Evolutionary conservation across 37 sponge, comb jelly and placozoan species (phyloP), one percentile per base, ranked within the genome.

Genomic region (Agelas oroides): DNA sequence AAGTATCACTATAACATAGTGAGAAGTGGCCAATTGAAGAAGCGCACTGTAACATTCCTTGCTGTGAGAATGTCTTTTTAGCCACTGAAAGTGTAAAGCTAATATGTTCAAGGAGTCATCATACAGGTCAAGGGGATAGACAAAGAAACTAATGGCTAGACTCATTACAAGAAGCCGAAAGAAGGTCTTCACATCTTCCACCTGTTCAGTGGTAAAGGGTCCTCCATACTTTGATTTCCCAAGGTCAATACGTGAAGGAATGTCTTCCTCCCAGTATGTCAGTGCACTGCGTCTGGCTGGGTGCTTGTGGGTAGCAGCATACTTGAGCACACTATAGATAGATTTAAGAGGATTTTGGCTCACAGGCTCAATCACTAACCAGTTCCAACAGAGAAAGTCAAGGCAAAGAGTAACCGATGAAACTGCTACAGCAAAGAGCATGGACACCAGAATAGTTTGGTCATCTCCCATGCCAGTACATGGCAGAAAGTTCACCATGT

Each of bases 181-280:
- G 34, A 75, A 54, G 13, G 76, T 75, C 32, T 75, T 75, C 17
- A 75, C 76, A 31, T 57, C 76, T 75, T n/a, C n/a, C n/a, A n/a
- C n/a, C n/a, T n/a, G n/a, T n/a, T 75, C 76, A 27, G 53, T 52
- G 6, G 76, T 75, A 30, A 31, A 75, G 2, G 46, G 46, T 58
- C 76, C 76, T 20, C 76, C 76, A 57, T 35, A 52, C 20, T 52
- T 55, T 16, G 27, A 27, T 52, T 52, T 75, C 17, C 33, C 76
- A 0, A 27, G 6, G 33, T 75, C 59, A 12, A 75, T 30, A 5
- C 76, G 59, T 2, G 30, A 58, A 28, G 76, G 76, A 57, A 30
- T 27, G 8, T n/a, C 27, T 12, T 19, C 68, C 34, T 30, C 59
- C 76, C 20, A 75, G 33, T 52, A 83, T 27, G 23, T 34, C 12